Base-by-base conservation (phyloP, 2,113 vertebrate species). In the Upupa epops region DNA sequence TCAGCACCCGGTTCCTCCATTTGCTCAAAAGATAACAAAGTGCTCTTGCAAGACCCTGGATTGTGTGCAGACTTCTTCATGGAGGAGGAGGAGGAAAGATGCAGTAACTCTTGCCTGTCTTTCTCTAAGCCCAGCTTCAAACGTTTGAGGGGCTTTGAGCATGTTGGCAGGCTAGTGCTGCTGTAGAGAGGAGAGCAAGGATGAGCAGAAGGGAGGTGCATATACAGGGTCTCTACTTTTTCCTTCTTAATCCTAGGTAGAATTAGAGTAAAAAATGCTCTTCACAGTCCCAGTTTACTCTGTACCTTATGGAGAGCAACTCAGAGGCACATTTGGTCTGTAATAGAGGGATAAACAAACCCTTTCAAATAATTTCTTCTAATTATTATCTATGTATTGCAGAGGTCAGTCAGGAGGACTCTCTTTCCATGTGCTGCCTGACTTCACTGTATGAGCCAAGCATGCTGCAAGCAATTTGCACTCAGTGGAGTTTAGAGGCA, bases 331-430 rank as follows among this genome's bases (percentile, higher is more conserved):
- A 31, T 55, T 76, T 3, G 5, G 34, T 17, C 29, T 86, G 37
- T 89, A 34, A 48, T 24, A 60, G 51, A 82, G 56, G 29, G 28
- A 31, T 84, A 77, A 89, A 82, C 55, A 80, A 90, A 90, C 72
- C 2, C 40, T 11, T 42, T 42, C 40, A 42, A 42, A 11, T 42
- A 4, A 19, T 36, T 32, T n/a, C 51, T 69, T 90, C 46, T 83
- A 51, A 59, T 85, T 31, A 25, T 86, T 83, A 68, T 68, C 74
- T 79, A 49, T 63, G 3, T 24, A 76, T 70, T 90, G 70, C n/a
- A 71, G 92, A 82, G 91, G 71, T 89, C 81, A 85, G 81, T 89
- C 81, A 85, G 81, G 42, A 90, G 59, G 71, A 90, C 29, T 74
- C 32, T 88, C 10, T 79, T 9, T 78, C 61, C 48, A 83, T 61